Conservation (phyloP, 1,140 invertebrate species). For the Penaeus chinensis region DNA sequence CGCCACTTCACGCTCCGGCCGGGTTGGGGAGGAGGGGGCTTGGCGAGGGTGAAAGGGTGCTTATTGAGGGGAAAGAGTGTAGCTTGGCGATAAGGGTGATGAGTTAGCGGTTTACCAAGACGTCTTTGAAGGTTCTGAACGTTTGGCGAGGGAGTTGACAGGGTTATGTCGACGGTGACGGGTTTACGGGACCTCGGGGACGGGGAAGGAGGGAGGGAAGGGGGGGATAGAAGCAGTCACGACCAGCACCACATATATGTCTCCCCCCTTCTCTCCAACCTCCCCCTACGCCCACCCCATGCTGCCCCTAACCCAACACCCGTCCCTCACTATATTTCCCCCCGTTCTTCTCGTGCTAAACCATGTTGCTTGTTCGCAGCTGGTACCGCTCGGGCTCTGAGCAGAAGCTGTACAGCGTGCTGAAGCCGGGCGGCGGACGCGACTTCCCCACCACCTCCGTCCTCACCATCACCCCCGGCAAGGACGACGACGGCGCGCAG, state of each 20-base stretch:
- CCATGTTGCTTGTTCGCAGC: slow-evolving; percentile 41
- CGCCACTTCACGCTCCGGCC: too few species aligned
- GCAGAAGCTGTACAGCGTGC: slow-evolving; percentile 76
- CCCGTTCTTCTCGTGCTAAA: not conserved
- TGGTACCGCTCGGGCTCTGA: slow-evolving; percentile 68
- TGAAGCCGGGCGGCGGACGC: slow-evolving; percentile 76
- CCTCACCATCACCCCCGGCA: slow-evolving; percentile 78
- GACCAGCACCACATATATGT: too few species aligned
- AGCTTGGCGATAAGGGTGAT: too few species aligned
- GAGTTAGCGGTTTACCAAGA: too few species aligned
- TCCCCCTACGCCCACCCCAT: too few species aligned
- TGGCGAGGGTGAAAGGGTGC: too few species aligned
- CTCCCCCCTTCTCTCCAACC: too few species aligned
- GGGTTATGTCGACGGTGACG: not conserved
- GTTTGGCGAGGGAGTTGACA: not conserved
- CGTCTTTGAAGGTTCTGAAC: too few species aligned
- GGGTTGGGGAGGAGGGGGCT: too few species aligned
- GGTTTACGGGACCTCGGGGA: not conserved
- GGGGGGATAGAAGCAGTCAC: not conserved
- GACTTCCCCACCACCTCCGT: slow-evolving; percentile 80
- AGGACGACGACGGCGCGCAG: slow-evolving; percentile 84
- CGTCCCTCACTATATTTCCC: too few species aligned
- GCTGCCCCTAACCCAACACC: too few species aligned
- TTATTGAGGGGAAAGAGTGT: too few species aligned
- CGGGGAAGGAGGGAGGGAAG: slow-evolving; percentile 38